These are phyloP conservation scores for Dinocampus coccinellae DNA, from an alignment of 2,888 invertebrate genomes.

Conservation along the genomic window DNA sequence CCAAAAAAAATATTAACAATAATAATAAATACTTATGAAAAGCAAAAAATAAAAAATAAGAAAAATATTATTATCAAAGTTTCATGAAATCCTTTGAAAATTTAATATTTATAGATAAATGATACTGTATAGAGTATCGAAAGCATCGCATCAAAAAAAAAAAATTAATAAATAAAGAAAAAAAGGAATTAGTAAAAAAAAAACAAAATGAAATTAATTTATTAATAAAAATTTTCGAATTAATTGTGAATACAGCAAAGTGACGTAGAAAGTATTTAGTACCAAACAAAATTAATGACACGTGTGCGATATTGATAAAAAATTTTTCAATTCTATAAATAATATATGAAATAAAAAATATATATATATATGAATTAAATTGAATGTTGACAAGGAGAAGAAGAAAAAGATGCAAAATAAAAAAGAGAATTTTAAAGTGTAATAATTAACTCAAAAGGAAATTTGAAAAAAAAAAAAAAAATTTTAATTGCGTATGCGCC, in stretches of 20 bases:
- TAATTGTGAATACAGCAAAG: background rate
- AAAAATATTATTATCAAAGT: background rate
- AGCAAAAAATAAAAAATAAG: constrained; percentile 7
- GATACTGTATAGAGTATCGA: background rate
- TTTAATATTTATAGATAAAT: background rate
- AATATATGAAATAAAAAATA: background rate
- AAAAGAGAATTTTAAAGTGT: constrained; percentile 33
- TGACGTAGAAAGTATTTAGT: constrained; percentile 17
- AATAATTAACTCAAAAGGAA: constrained; percentile 25
- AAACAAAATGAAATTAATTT: constrained; percentile 17
- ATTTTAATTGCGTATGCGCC: constrained; percentile 42
- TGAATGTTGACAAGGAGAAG: constrained; percentile 27
- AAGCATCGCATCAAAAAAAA: background rate
- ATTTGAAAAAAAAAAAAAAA: background rate
- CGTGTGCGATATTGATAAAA: constrained; percentile 30
- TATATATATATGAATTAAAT: constrained; percentile 10
- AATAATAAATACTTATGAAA: constrained; percentile 21
- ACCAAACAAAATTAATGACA: constrained; percentile 1
- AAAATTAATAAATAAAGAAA: background rate
- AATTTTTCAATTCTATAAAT: constrained; percentile 34
- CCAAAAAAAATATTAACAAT: constrained; percentile 13
- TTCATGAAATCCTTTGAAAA: background rate
- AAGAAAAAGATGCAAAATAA: constrained; percentile 33
- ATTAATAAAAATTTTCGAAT: background rate
- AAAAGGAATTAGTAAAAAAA: background rate